These are phyloP conservation scores for Merops nubicus DNA, from an alignment of 2,113 vertebrate species.

Conservation along the genomic window DNA sequence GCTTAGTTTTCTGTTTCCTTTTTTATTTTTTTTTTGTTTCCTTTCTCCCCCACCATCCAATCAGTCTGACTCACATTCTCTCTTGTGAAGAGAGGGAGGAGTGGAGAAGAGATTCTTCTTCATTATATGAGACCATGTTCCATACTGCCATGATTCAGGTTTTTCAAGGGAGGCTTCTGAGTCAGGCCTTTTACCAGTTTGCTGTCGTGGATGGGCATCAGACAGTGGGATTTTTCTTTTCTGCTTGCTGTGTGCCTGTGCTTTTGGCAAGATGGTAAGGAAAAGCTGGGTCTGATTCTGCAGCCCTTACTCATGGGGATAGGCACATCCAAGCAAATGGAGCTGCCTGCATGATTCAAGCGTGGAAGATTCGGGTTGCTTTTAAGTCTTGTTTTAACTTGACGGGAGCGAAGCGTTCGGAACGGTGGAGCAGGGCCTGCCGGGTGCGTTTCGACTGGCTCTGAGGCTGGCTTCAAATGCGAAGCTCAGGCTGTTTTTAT, in stretches of 20 bases:
- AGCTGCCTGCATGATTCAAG: not conserved
- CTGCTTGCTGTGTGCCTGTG: not conserved
- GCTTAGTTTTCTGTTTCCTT: too few species aligned
- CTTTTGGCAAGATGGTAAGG: not conserved
- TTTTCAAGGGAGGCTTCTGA: not conserved
- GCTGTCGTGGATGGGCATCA: not conserved
- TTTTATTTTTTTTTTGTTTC: accelerated
- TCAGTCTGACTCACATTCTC: not conserved
- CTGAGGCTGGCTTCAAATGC: not conserved
- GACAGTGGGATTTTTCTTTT: not conserved
- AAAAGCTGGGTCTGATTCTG: not conserved
- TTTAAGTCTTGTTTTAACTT: constrained; percentile 42
- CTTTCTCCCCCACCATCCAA: too few species aligned
- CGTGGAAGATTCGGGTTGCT: not conserved
- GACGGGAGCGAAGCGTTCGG: not conserved
- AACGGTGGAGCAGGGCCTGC: not conserved
- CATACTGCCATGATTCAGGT: not conserved
- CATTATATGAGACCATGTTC: not conserved
- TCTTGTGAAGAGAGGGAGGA: not conserved
- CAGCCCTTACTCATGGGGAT: constrained; percentile 33
- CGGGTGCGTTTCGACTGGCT: not conserved
- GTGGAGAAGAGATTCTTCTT: not conserved
- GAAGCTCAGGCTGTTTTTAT: not conserved
- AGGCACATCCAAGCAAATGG: not conserved
- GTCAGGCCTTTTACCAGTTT: not conserved